Conservation (phyloP, 2,797 vertebrate genomes). For the Pterois miles region DNA sequence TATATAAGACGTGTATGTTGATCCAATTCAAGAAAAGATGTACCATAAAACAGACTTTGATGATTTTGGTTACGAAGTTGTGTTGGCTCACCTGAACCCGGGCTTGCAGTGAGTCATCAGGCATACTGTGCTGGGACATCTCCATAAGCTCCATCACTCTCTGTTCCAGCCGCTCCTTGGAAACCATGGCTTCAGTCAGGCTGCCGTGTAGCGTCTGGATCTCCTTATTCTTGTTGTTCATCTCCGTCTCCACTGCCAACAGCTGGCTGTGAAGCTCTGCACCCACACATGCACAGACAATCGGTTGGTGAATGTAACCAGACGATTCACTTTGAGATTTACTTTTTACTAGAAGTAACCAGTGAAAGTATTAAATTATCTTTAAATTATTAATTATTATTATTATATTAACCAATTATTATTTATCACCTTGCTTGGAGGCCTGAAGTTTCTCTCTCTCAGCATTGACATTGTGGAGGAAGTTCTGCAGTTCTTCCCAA, state of each 20-base stretch:
- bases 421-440: constrained; percentile 90
- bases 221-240: constrained; percentile 89
- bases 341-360: neutral
- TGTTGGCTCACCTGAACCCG: constrained; percentile 84
- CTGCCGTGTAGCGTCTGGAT: constrained; percentile 93
- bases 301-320: neutral
- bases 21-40: neutral
- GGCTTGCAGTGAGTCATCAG: constrained; percentile 89
- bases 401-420: too few species aligned
- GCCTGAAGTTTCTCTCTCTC: constrained; percentile 90
- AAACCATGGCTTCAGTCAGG: constrained; percentile 91
- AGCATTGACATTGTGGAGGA: constrained; percentile 89
- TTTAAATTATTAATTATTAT: too few species aligned
- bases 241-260: constrained; percentile 87
- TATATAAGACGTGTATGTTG: neutral
- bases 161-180: constrained; percentile 95
- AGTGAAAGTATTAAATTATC: too few species aligned
- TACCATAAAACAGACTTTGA: neutral
- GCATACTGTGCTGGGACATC: constrained; percentile 89
- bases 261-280: constrained; percentile 93
- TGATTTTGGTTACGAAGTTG: neutral
- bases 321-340: neutral
- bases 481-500: constrained; percentile 96
- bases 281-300: neutral
- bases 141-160: constrained; percentile 92